Base-by-base conservation (phyloP, 2,888 invertebrate species). In the Sussaba pulchella region DNA sequence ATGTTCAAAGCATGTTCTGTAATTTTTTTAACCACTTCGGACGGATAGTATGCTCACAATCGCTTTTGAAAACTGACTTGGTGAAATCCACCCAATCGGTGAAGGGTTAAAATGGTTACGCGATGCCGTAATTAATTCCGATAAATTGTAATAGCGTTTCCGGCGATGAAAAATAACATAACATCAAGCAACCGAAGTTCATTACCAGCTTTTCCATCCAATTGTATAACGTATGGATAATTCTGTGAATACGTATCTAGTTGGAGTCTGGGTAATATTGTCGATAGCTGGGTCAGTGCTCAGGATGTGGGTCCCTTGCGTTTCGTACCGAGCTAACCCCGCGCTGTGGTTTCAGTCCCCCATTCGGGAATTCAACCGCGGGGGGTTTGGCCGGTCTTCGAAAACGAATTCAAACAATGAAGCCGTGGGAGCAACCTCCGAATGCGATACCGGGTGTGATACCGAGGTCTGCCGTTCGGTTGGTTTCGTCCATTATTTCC, bases 191-290 rank as follows among this genome's bases (percentile, higher is more conserved):
- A n/a, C n/a, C n/a, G n/a, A n/a, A n/a, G n/a, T n/a, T n/a, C n/a
- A n/a, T n/a, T n/a, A n/a, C n/a, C n/a, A n/a, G n/a, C n/a, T n/a
- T n/a, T n/a, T n/a, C n/a, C n/a, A n/a, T n/a, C n/a, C n/a, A n/a
- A n/a, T n/a, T n/a, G n/a, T n/a, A n/a, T 66, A 31, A 1, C 36
- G 36, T 66, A 3, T 19, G 19, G 36, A 2, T 24, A 24, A 14
- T 1, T 14, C n/a, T n/a, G 12, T 26, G 8, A 10, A n/a, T 12
- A 50, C 21, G 50, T 21, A 24, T 63, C n/a, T 19, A 26, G 39
- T 21, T n/a, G n/a, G 61, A 43, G 52, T 67, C 67, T 71, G 66
- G 57, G 66, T 77, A n/a, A n/a, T n/a, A n/a, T n/a, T n/a, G n/a
- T n/a, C 59, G 72, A 72, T 78, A 67, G 59, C 78, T 61, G 63